A percentile compares a stretch with the other conserved stretches of the same genome.
Evolutionary conservation across 2,888 invertebrate genomes (phyloP).

Genomic region (Epirrhoe tristata): DNA sequence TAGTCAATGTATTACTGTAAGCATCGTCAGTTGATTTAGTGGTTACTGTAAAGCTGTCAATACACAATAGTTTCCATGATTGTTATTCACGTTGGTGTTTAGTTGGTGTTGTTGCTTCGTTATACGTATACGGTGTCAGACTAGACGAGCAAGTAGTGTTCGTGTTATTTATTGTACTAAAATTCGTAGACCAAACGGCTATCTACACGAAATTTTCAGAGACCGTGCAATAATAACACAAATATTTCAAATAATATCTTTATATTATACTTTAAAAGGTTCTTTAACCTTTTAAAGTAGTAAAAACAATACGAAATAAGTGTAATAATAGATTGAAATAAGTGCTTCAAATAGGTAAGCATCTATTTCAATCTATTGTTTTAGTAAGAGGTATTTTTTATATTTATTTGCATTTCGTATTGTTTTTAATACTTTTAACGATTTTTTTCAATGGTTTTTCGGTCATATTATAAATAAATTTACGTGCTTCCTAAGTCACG

Average conservation of each 20-base stretch:
- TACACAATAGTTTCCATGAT: conserved; percentile 50
- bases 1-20: conserved; percentile 58
- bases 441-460: no score
- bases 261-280: no score
- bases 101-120: conserved; percentile 82
- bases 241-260: not conserved
- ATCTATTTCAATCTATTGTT: no score
- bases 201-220: conserved; percentile 57
- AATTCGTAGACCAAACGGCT: conserved; percentile 55
- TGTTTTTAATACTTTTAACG: no score
- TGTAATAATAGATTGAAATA: no score
- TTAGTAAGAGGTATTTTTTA: no score
- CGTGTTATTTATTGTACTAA: conserved; percentile 59
- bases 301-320: not conserved
- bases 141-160: conserved; percentile 72
- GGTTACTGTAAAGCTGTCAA: conserved; percentile 54
- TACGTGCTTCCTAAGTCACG: not conserved
- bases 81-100: conserved; percentile 69
- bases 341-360: no score
- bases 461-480: no score
- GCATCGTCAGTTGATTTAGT: conserved; percentile 30
- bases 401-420: no score
- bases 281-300: not conserved
- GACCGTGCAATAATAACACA: conserved; percentile 57
- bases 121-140: conserved; percentile 65